Base-by-base conservation (phyloP, 2,888 invertebrate species). In the Drosophila putrida region DNA sequence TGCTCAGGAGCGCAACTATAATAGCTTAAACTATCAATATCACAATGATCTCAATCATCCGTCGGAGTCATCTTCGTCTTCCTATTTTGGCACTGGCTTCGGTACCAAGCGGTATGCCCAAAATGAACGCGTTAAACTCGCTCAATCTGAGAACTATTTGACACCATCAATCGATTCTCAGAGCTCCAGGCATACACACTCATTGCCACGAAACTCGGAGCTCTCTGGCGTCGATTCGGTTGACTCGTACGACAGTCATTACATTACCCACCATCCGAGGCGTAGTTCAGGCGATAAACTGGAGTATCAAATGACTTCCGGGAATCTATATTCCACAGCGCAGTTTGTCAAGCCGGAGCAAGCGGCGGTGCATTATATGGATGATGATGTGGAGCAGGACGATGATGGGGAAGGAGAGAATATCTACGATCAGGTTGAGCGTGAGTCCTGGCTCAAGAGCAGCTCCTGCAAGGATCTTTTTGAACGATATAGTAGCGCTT, bases 391-490 rank as follows among this genome's bases (percentile, higher is more conserved):
- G 4, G 89, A 89, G n/a, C 79, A 80, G 6, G 82, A 82, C 6
- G 90, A 88, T 4, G 82, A 80, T 44, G 78, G 76, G 11, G 86
- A 93, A 53, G 86, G 88, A 9, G 88, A 91, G 66, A 92, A 91
- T 46, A 91, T 91, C 38, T 91, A 91, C 70, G 91, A 91, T 75
- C 88, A 91, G 88, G 92, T 92, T 3, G 90, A 91, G 57, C 92
- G 92, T 49, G 92, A 92, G 46, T 90, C 92, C 15, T 96, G 96
- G 96, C 95, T 96, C 75, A 95, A 96, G 90, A 96, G 96, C 91
- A 95, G 96, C 85, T 96, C 96, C 90, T 96, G 96, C 93, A 95
- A 96, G 93, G 96, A 97, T 90, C 94, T 97, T 70, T 95, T 96
- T 91, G 96, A 96, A 91, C 95, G 95, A 91, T 83, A 85, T 31